Conservation (phyloP, 2,113 vertebrate genomes). For the Pontoporia blainvillei region DNA sequence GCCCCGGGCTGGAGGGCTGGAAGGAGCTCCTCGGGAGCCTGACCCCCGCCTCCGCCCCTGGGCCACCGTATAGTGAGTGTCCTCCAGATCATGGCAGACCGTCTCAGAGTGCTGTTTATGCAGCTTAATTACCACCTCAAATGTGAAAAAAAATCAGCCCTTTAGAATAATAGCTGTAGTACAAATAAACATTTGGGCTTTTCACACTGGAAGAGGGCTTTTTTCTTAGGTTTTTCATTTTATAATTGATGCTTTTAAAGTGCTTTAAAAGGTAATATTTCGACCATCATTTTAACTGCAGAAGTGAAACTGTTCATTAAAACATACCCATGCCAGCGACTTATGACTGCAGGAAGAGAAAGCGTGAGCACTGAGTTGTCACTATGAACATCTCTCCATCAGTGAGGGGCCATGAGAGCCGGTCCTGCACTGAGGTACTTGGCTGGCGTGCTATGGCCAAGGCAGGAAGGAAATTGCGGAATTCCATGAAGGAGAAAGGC, state of each 20-base stretch:
- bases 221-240: background rate
- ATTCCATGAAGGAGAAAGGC: background rate
- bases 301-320: background rate
- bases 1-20: too few relatives aligned
- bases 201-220: background rate
- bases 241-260: background rate
- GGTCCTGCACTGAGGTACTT: background rate
- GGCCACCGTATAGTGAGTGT: background rate
- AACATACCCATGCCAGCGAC: background rate
- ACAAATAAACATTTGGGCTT: background rate
- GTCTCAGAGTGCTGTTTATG: background rate
- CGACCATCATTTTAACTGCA: background rate
- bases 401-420: background rate
- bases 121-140: background rate
- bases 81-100: background rate
- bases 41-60: fast-evolving
- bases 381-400: background rate
- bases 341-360: background rate
- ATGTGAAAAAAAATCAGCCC: background rate
- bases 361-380: background rate
- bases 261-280: background rate
- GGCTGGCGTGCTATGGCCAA: background rate
- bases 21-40: fast-evolving
- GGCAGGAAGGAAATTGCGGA: background rate
- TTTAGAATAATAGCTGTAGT: background rate